Conservation (phyloP, 1,140 invertebrate species). For the Adelges cooleyi region DNA sequence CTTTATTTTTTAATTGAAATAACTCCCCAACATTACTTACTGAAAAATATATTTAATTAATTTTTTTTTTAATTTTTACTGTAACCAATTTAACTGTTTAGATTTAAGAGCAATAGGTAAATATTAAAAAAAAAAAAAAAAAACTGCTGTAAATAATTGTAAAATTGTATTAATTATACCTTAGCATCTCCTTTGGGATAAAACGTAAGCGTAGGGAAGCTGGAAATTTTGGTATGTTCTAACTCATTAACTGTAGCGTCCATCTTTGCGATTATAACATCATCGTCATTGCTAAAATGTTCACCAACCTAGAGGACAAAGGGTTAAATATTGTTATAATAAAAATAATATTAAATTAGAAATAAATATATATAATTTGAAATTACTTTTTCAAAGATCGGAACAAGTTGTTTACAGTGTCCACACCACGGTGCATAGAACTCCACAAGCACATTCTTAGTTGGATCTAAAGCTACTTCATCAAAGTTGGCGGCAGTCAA, state of each 20-base stretch:
- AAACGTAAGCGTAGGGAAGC: constrained; percentile 93
- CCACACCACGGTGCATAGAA: constrained; percentile 98
- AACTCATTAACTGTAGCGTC: constrained; percentile 96
- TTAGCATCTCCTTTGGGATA: constrained; percentile 61
- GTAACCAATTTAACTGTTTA: too few relatives aligned
- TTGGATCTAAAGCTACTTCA: constrained; percentile 75
- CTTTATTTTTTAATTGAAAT: too few relatives aligned
- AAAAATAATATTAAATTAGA: neutral
- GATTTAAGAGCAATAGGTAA: too few relatives aligned
- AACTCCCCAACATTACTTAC: too few relatives aligned
- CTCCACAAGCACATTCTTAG: constrained; percentile 92
- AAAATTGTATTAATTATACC: too few relatives aligned
- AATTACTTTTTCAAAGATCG: constrained; percentile 73
- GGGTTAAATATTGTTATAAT: neutral
- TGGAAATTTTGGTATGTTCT: constrained; percentile 85
- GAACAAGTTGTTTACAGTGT: constrained; percentile 92
- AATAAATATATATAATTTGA: neutral
- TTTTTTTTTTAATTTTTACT: too few relatives aligned
- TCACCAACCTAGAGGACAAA: constrained; percentile 44
- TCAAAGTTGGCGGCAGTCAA: constrained; percentile 94
- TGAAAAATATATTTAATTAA: too few relatives aligned
- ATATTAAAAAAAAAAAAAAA: too few relatives aligned
- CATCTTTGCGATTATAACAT: constrained; percentile 94
- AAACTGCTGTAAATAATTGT: too few relatives aligned
- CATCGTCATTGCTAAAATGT: constrained; percentile 73